phyloP scores from a whole-genome alignment of 2,888 invertebrate genomes.

The Meiosimyza platycephala region DNA sequence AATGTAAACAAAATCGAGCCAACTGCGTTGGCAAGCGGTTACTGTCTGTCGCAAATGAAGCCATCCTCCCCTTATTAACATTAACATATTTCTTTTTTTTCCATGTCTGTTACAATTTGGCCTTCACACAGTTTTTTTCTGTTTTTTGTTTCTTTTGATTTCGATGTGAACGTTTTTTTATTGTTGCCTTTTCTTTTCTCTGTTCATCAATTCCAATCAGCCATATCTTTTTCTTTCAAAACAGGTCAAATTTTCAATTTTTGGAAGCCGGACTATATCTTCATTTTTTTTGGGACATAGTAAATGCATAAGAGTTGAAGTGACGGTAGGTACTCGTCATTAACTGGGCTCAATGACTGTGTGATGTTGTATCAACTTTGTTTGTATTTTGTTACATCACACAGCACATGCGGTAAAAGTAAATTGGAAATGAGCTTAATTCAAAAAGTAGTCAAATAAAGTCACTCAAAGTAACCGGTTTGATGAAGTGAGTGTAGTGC shows the following conservation, averaged over 20 bases:
- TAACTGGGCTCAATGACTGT: conserved; percentile 2
- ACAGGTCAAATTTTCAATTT: conserved; percentile 10
- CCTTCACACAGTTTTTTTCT: conserved; percentile 16
- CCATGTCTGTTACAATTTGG: conserved; percentile 12
- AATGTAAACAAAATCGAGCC: neutral
- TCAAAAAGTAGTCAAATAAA: neutral
- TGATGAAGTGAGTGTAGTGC: neutral
- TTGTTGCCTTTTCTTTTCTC: too few relatives aligned
- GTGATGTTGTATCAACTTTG: neutral
- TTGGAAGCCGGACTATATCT: conserved; percentile 1
- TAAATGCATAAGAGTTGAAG: neutral
- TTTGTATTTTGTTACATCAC: neutral
- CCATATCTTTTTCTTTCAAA: neutral
- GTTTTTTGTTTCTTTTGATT: neutral
- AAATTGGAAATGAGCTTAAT: neutral
- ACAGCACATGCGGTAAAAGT: neutral
- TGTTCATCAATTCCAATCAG: neutral
- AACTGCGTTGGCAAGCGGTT: neutral
- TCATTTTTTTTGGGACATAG: neutral
- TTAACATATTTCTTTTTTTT: neutral
- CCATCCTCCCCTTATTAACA: conserved; percentile 7
- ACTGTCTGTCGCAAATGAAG: neutral
- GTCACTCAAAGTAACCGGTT: conserved; percentile 1
- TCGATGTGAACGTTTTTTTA: neutral
- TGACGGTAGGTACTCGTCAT: neutral